Evolutionary conservation across 2,888 invertebrate genomes (phyloP), one percentile per base, ranked within the genome.

Genomic region (Phengaris arion): DNA sequence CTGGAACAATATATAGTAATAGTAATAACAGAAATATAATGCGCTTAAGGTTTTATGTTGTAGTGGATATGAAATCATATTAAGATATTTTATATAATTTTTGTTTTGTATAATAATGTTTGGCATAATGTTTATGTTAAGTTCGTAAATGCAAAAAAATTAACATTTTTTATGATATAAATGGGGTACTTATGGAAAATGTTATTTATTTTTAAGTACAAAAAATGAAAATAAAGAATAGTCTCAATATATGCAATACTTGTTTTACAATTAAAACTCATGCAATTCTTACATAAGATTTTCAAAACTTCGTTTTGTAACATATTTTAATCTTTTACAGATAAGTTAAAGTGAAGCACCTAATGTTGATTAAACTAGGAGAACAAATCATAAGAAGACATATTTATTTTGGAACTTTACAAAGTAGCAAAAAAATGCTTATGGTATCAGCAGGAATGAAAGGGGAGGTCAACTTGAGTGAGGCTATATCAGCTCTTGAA

Each of bases 401-500:
- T 80, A 76, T 80, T 77, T 78, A 79, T 77, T 73, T 84, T 54
- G 79, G 80, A 76, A 85, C 45, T 13, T 70, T 69, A 54, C 57
- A 83, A 78, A 78, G 82, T 48, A 84, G 81, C 81, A 84, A 85
- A 74, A 79, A 77, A 54, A 76, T 77, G 68, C 77, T 81, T 35
- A 89, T 85, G 81, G 89, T 91, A 89, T 85, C 87, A 70, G 80
- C 82, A 72, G 88, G 86, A 75, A 87, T 89, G 76, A 86, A 82
- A 77, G 78, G 82, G 78, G 95, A 95, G 75, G 83, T 94, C 4
- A 82, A 93, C 7, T 82, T 96, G 77, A 83, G 83, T 15, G 88
- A 90, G 77, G 94, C 97, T 4, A 84, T 97, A 59, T 83, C 89
- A 12, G 93, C 92, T 75, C 89, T 98, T 77, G 95, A 97, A 82